Evolutionary conservation across 2,888 invertebrate species (phyloP).

Genomic region (Ernsta delagoae): DNA sequence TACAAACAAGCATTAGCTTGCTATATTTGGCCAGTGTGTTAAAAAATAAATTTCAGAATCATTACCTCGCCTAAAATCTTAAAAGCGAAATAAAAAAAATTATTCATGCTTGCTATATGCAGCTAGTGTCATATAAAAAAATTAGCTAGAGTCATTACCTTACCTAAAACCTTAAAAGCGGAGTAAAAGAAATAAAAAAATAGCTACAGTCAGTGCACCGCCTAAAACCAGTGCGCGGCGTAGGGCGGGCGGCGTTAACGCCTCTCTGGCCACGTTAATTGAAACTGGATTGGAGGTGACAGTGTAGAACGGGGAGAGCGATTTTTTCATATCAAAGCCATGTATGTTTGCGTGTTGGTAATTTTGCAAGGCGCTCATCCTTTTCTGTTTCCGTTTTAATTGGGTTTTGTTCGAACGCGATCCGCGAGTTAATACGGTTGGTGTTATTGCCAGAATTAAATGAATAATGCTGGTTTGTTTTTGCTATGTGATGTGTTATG

Average conservation of each 20-base stretch:
- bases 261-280: slow-evolving; percentile 81
- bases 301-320: slow-evolving; percentile 56
- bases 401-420: slow-evolving; percentile 31
- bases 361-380: slow-evolving; percentile 47
- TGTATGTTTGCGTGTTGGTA: slow-evolving; percentile 48
- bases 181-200: no score
- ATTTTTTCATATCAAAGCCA: slow-evolving; percentile 50
- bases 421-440: slow-evolving; percentile 23
- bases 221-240: slow-evolving; percentile 50
- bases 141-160: no score
- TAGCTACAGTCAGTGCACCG: slow-evolving; percentile 51
- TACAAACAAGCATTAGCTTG: no score
- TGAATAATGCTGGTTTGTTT: not conserved
- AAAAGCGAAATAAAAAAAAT: no score
- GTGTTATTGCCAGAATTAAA: not conserved
- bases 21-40: no score
- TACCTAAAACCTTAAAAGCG: no score
- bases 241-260: slow-evolving; percentile 70
- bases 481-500: no score
- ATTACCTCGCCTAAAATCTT: no score
- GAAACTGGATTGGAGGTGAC: slow-evolving; percentile 83
- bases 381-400: slow-evolving; percentile 38
- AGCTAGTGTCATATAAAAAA: no score
- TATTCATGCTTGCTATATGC: no score
- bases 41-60: no score